These are phyloP conservation scores for Acheta domesticus DNA, from an alignment of 2,888 invertebrate genomes.

Conservation along the genomic window DNA sequence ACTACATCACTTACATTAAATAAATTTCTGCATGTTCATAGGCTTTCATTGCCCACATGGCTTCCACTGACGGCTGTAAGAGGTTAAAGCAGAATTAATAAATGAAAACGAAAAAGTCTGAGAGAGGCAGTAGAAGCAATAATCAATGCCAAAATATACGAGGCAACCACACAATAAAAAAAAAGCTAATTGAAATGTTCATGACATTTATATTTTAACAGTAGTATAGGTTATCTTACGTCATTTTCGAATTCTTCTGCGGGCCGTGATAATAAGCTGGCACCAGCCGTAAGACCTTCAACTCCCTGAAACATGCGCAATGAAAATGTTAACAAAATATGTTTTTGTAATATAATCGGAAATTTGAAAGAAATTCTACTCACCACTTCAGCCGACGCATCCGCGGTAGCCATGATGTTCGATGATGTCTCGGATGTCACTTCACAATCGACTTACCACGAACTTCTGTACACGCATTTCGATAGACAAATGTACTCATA, in stretches of 20 bases:
- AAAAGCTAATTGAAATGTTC: too few species aligned
- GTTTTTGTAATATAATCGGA: too few species aligned
- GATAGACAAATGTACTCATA: too few species aligned
- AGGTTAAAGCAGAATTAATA: constrained; percentile 27
- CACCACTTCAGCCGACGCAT: constrained; percentile 20
- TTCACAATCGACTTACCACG: too few species aligned
- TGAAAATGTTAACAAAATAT: not conserved
- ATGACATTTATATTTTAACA: too few species aligned
- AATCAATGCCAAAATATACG: too few species aligned
- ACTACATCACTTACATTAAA: constrained; percentile 71
- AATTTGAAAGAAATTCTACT: not conserved
- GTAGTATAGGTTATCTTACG: constrained; percentile 48
- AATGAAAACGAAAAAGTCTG: not conserved
- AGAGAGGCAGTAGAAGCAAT: too few species aligned
- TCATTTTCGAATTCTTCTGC: constrained; percentile 89
- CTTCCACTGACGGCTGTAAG: constrained; percentile 69
- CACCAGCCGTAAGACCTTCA: constrained; percentile 44
- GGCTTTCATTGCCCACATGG: constrained; percentile 90
- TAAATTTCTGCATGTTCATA: constrained; percentile 92
- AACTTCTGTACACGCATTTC: too few species aligned
- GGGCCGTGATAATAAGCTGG: constrained; percentile 45
- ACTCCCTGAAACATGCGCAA: constrained; percentile 42
- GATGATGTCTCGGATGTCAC: too few species aligned
- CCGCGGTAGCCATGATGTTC: constrained; percentile 22
- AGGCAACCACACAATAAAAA: too few species aligned